Conservation (phyloP, 2,888 invertebrate genomes). For the Tipula vernalis region DNA sequence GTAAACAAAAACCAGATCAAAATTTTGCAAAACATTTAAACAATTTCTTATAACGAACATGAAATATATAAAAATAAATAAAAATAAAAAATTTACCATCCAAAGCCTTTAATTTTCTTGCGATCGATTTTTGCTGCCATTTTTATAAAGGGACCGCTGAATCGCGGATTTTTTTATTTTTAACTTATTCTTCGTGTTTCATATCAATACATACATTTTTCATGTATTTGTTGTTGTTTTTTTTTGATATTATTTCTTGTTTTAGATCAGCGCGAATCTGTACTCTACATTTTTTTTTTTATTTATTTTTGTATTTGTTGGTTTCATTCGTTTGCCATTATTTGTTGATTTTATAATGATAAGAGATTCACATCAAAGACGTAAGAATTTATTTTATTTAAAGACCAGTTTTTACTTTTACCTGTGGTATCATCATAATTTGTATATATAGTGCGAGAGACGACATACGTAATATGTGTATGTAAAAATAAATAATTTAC, state of each 20-base stretch:
- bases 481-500: not conserved
- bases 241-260: not conserved
- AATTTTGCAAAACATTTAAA: not conserved
- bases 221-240: not conserved
- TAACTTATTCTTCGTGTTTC: not conserved
- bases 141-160: not conserved
- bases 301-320: not conserved
- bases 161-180: not conserved
- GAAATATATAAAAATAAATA: not conserved
- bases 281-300: not conserved
- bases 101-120: not conserved
- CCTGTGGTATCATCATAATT: not conserved
- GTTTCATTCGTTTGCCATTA: not conserved
- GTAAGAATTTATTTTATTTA: not conserved
- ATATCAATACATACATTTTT: not conserved
- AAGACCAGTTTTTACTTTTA: not conserved
- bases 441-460: not conserved
- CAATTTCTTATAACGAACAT: not conserved
- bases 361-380: not conserved
- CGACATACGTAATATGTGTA: not conserved
- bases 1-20: conserved; percentile 4
- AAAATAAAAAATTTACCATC: not conserved
- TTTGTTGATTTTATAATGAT: not conserved
- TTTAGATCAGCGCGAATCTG: not conserved
- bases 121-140: not conserved